Conservation (phyloP, 1,140 invertebrate genomes). For the Brachionus manjavacas region DNA sequence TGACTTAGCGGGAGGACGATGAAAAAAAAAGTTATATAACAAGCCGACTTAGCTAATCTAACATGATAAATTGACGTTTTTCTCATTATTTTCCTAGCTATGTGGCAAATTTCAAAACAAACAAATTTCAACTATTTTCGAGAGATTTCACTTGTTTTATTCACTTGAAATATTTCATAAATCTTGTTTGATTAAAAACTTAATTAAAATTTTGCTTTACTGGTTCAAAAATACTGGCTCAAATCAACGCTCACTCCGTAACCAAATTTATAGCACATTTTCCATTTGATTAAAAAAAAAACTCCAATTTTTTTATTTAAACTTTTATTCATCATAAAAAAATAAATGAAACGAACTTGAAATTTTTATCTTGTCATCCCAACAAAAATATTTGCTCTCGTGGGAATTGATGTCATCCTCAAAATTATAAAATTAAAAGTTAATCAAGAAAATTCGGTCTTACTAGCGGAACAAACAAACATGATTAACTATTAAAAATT, state of each 20-base stretch:
- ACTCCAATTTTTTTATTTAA: not conserved
- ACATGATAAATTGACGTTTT: conserved; percentile 30
- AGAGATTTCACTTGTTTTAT: not conserved
- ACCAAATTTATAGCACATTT: not conserved
- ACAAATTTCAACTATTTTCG: not conserved
- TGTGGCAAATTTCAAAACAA: not conserved
- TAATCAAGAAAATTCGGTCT: not conserved
- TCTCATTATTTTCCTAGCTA: not conserved
- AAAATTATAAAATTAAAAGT: not conserved
- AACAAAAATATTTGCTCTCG: not conserved
- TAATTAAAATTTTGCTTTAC: not conserved
- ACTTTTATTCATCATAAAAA: not conserved
- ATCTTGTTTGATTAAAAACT: not conserved
- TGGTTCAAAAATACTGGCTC: not conserved
- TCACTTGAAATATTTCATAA: not conserved
- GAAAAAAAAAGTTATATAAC: not conserved
- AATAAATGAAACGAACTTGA: not conserved
- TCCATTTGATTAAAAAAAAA: not conserved
- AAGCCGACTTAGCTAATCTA: not conserved
- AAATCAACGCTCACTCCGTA: not conserved
- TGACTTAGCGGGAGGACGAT: not conserved
- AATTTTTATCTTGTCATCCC: not conserved
- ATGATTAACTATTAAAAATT: not conserved
- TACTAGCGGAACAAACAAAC: not conserved
- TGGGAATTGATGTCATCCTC: not conserved